phyloP scores from a whole-genome alignment of 1,140 invertebrate species.

The Euwallacea fornicatus region DNA sequence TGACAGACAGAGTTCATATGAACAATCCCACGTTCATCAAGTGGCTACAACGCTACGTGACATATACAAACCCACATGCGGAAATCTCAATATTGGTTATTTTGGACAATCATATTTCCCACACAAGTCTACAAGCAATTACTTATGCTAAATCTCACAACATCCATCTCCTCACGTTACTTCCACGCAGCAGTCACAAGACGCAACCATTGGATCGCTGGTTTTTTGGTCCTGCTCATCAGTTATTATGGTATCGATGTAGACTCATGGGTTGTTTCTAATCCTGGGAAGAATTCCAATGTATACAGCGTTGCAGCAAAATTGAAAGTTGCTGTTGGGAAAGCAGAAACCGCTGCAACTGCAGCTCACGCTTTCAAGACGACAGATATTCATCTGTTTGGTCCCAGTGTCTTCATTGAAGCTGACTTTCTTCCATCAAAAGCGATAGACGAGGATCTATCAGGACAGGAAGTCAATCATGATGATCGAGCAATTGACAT shows the following conservation, averaged over 20 bases:
- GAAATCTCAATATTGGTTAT: too few species aligned
- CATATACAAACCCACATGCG: too few species aligned
- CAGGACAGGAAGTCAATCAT: too few species aligned
- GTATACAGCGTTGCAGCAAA: background rate
- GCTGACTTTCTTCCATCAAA: background rate
- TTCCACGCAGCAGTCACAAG: too few species aligned
- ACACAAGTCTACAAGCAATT: too few species aligned
- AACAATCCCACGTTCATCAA: too few species aligned
- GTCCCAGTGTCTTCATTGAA: background rate
- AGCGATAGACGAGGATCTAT: background rate
- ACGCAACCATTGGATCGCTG: too few species aligned
- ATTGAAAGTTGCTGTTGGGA: slow-evolving; percentile 2
- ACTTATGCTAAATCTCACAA: too few species aligned
- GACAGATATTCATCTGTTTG: background rate
- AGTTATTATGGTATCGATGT: slow-evolving; percentile 2
- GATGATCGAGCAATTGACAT: background rate
- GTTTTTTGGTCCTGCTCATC: slow-evolving; percentile 2
- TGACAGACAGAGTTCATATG: too few species aligned
- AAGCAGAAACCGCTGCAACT: background rate
- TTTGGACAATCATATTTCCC: too few species aligned
- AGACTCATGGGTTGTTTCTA: slow-evolving; percentile 3
- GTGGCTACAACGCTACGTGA: too few species aligned
- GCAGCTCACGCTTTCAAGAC: slow-evolving; percentile 1
- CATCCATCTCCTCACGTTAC: too few species aligned
- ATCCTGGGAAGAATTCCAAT: background rate